Conservation (phyloP, 1,140 invertebrate species). For the Meloidogyne exigua region DNA sequence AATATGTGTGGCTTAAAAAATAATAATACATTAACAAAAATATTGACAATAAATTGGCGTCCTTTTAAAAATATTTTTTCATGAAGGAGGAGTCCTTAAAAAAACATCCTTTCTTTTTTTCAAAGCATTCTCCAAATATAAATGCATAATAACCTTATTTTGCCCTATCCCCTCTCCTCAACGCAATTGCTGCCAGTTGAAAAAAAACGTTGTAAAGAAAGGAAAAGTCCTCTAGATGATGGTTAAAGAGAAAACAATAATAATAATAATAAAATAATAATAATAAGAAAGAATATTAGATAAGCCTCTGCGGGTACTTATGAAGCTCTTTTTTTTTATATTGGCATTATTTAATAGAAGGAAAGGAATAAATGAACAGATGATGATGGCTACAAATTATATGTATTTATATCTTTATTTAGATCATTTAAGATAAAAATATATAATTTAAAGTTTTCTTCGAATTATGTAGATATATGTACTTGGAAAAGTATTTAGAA, state of each 20-base stretch:
- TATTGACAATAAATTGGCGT: slow-evolving; percentile 1
- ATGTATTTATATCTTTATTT: background rate
- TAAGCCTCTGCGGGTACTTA: no score
- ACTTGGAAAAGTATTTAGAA: no score
- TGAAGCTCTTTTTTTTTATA: background rate
- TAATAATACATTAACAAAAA: background rate
- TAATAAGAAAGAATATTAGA: background rate
- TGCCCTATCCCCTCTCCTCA: background rate
- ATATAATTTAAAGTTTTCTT: no score
- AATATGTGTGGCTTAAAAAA: background rate
- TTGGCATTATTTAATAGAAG: background rate
- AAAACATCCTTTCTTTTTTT: background rate
- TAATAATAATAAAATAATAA: slow-evolving; percentile 3
- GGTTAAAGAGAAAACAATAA: background rate
- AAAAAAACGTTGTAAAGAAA: background rate
- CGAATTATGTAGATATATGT: no score
- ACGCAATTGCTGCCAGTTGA: background rate
- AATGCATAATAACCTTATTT: slow-evolving; percentile 3
- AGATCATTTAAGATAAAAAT: no score
- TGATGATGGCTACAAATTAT: background rate
- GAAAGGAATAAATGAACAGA: background rate
- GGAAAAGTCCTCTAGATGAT: background rate
- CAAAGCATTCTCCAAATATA: background rate
- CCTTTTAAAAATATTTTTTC: background rate
- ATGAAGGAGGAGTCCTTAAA: background rate